Conservation (phyloP, 2,797 vertebrate species). For the Mormyrops boulengeri region DNA sequence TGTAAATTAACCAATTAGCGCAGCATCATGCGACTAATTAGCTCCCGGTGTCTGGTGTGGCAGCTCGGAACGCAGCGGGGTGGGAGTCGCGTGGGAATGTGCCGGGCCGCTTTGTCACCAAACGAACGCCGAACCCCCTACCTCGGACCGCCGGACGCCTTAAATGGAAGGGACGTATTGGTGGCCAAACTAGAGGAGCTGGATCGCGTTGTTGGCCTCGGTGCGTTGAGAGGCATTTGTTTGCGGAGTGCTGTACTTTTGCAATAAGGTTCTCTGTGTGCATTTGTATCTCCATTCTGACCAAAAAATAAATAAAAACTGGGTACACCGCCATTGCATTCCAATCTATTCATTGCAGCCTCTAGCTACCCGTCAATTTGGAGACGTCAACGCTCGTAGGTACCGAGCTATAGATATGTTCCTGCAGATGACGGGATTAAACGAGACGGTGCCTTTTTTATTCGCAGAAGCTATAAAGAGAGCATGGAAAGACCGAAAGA, state of each 20-base stretch:
- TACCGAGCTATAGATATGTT: slow-evolving; percentile 19
- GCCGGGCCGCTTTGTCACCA: slow-evolving; percentile 73
- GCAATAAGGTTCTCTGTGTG: background rate
- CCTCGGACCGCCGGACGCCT: background rate
- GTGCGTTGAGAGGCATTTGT: background rate
- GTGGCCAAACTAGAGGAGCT: background rate
- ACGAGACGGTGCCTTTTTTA: slow-evolving; percentile 57
- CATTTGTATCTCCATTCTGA: slow-evolving; percentile 11
- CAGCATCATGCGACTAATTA: slow-evolving; percentile 98
- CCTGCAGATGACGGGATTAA: slow-evolving; percentile 61
- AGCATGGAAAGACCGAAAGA: slow-evolving; percentile 48
- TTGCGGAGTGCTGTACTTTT: slow-evolving; percentile 15
- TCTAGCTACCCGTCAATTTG: slow-evolving; percentile 51
- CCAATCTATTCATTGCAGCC: slow-evolving; percentile 16
- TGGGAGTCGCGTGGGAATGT: slow-evolving; percentile 70
- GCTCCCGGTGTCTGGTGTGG: slow-evolving; percentile 79
- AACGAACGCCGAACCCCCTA: slow-evolving; percentile 57
- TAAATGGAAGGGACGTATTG: slow-evolving; percentile 22
- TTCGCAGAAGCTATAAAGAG: slow-evolving; percentile 53
- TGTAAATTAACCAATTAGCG: slow-evolving; percentile 99
- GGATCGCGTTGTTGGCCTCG: background rate
- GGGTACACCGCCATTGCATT: background rate
- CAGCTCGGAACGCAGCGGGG: slow-evolving; percentile 77
- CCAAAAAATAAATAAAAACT: background rate
- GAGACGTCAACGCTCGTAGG: slow-evolving; percentile 49